phyloP scores from a whole-genome alignment of 1,140 invertebrate species.

The Cephus cinctus region DNA sequence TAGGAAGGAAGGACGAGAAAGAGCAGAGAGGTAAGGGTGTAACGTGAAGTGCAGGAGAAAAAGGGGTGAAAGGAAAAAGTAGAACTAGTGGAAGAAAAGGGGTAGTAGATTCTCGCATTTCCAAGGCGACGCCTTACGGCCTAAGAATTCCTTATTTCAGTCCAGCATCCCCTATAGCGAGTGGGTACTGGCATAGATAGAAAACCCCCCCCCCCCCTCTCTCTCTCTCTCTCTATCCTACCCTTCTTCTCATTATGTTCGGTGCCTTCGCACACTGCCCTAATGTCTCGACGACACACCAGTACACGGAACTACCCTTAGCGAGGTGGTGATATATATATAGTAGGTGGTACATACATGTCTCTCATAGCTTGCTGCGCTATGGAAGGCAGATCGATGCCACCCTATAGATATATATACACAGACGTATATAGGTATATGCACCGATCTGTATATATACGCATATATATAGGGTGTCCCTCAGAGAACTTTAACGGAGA shows the following conservation, averaged over 20 bases:
- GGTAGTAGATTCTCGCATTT: conserved; percentile 9
- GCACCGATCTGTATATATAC: not conserved
- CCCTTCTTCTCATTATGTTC: too few relatives aligned
- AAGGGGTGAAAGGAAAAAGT: not conserved
- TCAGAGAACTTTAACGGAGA: not conserved
- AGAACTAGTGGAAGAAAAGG: not conserved
- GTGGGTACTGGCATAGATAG: not conserved
- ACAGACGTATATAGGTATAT: conserved; percentile 2
- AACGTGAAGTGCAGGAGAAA: too few relatives aligned
- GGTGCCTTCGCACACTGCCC: too few relatives aligned
- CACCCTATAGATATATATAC: conserved; percentile 33
- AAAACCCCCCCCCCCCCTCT: not conserved
- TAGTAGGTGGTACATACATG: conserved; percentile 4
- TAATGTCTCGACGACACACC: too few relatives aligned
- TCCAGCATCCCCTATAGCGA: not conserved
- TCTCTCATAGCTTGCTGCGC: conserved; percentile 13
- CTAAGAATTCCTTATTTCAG: conserved; percentile 17
- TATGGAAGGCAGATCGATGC: conserved; percentile 13
- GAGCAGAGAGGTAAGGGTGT: too few relatives aligned
- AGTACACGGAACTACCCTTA: too few relatives aligned
- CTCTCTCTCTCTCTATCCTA: not conserved
- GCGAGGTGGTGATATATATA: too few relatives aligned
- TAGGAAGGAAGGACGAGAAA: not conserved
- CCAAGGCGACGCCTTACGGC: conserved; percentile 10
- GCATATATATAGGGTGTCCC: not conserved